Conservation (phyloP, 2,797 vertebrate genomes). For the Rhyacichthys aspro region DNA sequence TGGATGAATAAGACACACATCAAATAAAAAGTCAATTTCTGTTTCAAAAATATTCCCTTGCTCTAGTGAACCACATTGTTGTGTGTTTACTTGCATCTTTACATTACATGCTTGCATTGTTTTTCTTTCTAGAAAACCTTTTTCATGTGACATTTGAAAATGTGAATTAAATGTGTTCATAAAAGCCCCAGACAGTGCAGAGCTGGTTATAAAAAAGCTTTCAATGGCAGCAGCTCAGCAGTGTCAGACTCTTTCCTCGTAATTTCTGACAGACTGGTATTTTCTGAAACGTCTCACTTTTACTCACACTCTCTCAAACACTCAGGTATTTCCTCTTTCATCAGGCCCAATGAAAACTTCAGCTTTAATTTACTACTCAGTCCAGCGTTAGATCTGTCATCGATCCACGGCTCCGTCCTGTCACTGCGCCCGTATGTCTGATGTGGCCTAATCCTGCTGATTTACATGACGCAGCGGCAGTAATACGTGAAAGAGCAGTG, state of each 20-base stretch:
- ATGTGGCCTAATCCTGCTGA: conserved; percentile 33
- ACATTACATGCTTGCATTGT: too few species aligned
- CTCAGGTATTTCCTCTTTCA: conserved; percentile 17
- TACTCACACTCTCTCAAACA: conserved; percentile 9
- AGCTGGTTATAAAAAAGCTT: neutral
- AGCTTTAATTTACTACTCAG: conserved; percentile 24
- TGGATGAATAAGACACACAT: conserved; percentile 37
- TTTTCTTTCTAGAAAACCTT: too few species aligned
- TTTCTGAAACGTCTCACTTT: conserved; percentile 10
- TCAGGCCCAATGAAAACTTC: conserved; percentile 27
- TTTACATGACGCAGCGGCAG: conserved; percentile 33
- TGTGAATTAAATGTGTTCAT: too few species aligned
- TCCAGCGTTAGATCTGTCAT: conserved; percentile 3
- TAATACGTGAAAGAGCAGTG: conserved; percentile 52
- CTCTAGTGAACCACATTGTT: too few species aligned
- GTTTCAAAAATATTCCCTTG: too few species aligned
- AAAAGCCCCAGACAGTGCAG: too few species aligned
- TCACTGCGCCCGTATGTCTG: conserved; percentile 20
- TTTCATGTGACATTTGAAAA: too few species aligned
- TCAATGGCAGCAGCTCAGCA: neutral
- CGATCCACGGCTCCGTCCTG: conserved; percentile 12
- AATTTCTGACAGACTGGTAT: conserved; percentile 14
- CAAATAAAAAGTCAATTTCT: too few species aligned
- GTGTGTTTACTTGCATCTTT: too few species aligned
- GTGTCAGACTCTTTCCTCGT: conserved; percentile 29